Evolutionary conservation across 2,797 vertebrate species (phyloP), one percentile per base, ranked within the genome.

Genomic region (Melanogrammus aeglefinus): DNA sequence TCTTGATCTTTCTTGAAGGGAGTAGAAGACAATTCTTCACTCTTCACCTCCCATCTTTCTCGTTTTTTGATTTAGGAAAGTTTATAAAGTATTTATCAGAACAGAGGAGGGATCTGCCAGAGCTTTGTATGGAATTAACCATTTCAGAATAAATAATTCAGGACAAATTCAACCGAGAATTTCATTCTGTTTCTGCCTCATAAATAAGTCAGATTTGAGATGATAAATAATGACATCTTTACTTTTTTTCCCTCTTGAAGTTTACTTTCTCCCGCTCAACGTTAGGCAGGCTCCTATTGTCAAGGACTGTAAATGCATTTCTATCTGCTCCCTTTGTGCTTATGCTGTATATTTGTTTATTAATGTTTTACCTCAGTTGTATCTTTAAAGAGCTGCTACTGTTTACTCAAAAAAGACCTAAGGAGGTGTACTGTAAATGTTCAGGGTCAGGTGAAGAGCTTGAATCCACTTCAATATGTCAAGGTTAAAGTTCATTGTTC

Each of bases 131-230:
- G 90, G 92, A 93, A 94, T 95, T 94, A 94, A 94, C 90, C 83
- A 94, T 94, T 94, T 94, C 90, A 84, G 83, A 84, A 88, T 95
- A 90, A 95, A 95, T 95, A 93, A 95, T 95, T 94, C 86, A 95
- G 85, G 80, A 88, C 77, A 88, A 93, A 93, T 92, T 94, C 94
- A 92, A 90, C 87, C 79, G 91, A 93, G 92, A 92, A 94, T 94
- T 94, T 89, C 89, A 92, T 94, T 95, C 91, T 94, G 91, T 93
- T 93, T 92, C 91, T 85, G 89, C 87, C 82, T 93, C 91, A 95
- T 95, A 92, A 95, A 95, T 95, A 94, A 95, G 82, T 95, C 57
- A 94, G 81, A 82, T 88, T 86, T 88, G 85, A 87, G 87, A 91
- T 94, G 92, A 95, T 94, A 95, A 94, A 95, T 94, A 94, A 94